Base-by-base conservation (phyloP, 64 coral and sea anemone genomes). In the Anthopleura sola region DNA sequence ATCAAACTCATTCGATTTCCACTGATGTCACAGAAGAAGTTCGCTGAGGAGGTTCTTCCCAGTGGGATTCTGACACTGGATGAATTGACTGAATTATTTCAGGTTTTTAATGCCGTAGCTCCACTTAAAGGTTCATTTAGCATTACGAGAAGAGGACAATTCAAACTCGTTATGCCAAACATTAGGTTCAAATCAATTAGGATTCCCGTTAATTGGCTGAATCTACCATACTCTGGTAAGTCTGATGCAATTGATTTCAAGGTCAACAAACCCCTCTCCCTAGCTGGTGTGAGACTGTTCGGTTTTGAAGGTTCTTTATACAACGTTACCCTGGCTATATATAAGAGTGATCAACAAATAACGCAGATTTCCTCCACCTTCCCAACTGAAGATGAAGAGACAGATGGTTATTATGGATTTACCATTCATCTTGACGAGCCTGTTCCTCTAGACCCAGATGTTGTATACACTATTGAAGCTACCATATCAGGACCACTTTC, bases 1-100 rank as follows among this genome's bases (percentile, higher is more conserved):
- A 64, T 85, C 84, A 40, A 85, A 6, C 37, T 85, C 12, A 85
- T 85, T 21, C 29, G 60, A 29, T 85, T 85, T 23, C 84, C 84
- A 34, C 54, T 47, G 33, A 85, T 85, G 33, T n/a, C 36, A 85
- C 4, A 62, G 60, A 26, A 37, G 0, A 11, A 39, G 16, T 64
- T 85, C 23, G 31, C 19, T 17, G 19, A 46, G 14, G 23, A 37
- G 24, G 55, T 85, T 0, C 37, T 56, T 14, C 84, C 84, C 0
- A 40, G 78, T 81, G 18, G 49, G 20, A 46, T 81, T 46, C 37
- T 81, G 20, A 48, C 16, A 23, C 18, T 26, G 37, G 26, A 81
- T 20, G 78, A 81, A 44, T 6, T 80, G 19, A 48, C 49, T 46
- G 78, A 81, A 81, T 17, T 81, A 11, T 8, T 48, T 6, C 49